These are phyloP conservation scores for Podabrus alpinus DNA, from an alignment of 2,888 invertebrate species.

Conservation along the genomic window DNA sequence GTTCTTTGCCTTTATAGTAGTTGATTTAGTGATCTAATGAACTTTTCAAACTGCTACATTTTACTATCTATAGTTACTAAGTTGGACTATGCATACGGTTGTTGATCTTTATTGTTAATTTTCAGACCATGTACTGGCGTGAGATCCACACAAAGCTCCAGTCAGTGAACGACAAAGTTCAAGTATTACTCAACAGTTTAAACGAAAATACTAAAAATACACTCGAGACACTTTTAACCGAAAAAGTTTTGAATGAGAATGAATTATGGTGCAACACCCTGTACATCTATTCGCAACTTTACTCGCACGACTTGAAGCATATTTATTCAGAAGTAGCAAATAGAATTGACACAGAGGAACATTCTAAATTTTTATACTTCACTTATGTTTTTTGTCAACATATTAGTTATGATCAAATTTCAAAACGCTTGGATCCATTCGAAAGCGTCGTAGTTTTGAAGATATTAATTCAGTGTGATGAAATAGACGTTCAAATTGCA, in stretches of 20 bases:
- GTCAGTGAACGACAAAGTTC: conserved; percentile 43
- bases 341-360: conserved; percentile 19
- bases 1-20: too few species aligned
- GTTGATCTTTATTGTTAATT: conserved; percentile 12
- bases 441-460: conserved; percentile 43
- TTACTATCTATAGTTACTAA: too few species aligned
- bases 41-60: too few species aligned
- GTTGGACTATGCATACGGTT: too few species aligned
- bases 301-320: conserved; percentile 21
- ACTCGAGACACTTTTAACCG: conserved; percentile 37
- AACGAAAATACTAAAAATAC: conserved; percentile 36
- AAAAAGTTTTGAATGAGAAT: conserved; percentile 35
- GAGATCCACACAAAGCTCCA: conserved; percentile 41
- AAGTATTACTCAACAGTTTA: conserved; percentile 39
- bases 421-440: conserved; percentile 33
- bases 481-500: conserved; percentile 49
- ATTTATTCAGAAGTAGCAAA: conserved; percentile 37
- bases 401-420: conserved; percentile 39
- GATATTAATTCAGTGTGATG: conserved; percentile 42
- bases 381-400: conserved; percentile 45
- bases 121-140: conserved; percentile 51
- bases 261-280: conserved; percentile 45
- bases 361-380: conserved; percentile 41
- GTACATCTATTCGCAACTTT: conserved; percentile 40
- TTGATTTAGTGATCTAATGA: too few species aligned